These are phyloP conservation scores for Sminthopsis crassicaudata DNA, from an alignment of 2,113 vertebrate genomes.

Conservation along the genomic window DNA sequence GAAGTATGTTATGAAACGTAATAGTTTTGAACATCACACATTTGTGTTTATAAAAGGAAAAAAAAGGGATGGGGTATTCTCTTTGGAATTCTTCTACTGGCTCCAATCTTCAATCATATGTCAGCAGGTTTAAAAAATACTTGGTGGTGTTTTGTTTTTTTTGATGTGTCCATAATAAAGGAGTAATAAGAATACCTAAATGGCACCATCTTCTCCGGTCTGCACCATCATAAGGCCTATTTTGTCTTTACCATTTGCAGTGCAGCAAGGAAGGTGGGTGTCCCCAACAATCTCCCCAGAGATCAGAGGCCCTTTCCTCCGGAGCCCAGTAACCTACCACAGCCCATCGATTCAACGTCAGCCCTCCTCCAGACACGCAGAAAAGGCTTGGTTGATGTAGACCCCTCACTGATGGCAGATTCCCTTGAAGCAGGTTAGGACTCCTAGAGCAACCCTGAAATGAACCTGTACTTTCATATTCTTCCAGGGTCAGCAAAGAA, in stretches of 20 bases:
- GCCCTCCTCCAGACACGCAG: background rate
- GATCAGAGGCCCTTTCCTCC: conserved; percentile 22
- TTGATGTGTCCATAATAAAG: conserved; percentile 21
- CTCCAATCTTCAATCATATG: background rate
- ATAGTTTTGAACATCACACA: conserved; percentile 30
- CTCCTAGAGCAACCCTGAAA: background rate
- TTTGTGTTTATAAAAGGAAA: background rate
- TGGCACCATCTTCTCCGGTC: background rate
- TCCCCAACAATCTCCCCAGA: conserved; percentile 41
- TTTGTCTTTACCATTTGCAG: conserved; percentile 46
- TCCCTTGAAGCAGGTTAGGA: background rate
- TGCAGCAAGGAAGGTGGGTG: conserved; percentile 41
- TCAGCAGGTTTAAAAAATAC: background rate
- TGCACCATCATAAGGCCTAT: background rate
- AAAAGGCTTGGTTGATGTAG: background rate
- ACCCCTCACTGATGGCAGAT: background rate
- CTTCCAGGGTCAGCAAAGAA: conserved; percentile 17
- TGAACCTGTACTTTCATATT: background rate
- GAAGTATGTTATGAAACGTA: background rate
- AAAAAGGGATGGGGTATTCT: background rate
- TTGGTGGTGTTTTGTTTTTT: background rate
- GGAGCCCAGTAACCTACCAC: conserved; percentile 31
- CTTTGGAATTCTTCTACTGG: background rate
- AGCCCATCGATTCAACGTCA: conserved; percentile 31
- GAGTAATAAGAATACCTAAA: conserved; percentile 44